Percentiles rank a stretch among this genome's conserved stretches.
These are phyloP conservation scores for Clarias pachynema DNA, from an alignment of 2,797 vertebrate species.

Conservation along the genomic window DNA sequence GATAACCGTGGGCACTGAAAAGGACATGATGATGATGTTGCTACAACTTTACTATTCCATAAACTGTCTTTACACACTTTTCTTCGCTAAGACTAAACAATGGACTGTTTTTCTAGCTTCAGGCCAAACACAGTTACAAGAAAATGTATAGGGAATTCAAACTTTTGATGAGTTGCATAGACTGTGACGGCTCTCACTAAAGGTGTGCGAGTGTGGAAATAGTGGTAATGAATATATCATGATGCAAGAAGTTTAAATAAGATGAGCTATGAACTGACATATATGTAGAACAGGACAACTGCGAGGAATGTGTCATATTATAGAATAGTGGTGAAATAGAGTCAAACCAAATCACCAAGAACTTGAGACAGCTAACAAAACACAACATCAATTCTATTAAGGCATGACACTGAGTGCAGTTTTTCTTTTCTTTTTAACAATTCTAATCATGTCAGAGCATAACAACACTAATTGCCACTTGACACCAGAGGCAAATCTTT, in stretches of 20 bases:
- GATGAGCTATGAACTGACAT: background rate
- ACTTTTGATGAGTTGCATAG: slow-evolving; percentile 60
- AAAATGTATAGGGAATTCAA: background rate
- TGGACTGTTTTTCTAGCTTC: too few species aligned
- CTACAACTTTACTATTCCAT: background rate
- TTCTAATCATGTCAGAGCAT: slow-evolving; percentile 7
- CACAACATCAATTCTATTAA: background rate
- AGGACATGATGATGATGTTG: background rate
- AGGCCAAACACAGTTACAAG: background rate
- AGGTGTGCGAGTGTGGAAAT: background rate
- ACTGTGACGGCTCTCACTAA: slow-evolving; percentile 34
- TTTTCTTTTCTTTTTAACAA: background rate
- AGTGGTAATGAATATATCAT: too few species aligned
- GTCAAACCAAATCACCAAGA: background rate
- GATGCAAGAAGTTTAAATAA: background rate
- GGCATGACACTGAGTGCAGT: background rate
- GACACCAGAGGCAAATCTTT: background rate
- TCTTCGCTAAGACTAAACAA: background rate
- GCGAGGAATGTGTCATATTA: background rate
- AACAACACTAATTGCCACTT: slow-evolving; percentile 2
- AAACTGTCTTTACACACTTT: background rate
- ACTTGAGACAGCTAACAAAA: background rate
- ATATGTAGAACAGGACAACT: background rate
- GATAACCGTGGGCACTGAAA: background rate
- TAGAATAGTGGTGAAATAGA: background rate